These are phyloP conservation scores for Ceratina japonica DNA, from an alignment of 1,140 invertebrate genomes.

Conservation along the genomic window DNA sequence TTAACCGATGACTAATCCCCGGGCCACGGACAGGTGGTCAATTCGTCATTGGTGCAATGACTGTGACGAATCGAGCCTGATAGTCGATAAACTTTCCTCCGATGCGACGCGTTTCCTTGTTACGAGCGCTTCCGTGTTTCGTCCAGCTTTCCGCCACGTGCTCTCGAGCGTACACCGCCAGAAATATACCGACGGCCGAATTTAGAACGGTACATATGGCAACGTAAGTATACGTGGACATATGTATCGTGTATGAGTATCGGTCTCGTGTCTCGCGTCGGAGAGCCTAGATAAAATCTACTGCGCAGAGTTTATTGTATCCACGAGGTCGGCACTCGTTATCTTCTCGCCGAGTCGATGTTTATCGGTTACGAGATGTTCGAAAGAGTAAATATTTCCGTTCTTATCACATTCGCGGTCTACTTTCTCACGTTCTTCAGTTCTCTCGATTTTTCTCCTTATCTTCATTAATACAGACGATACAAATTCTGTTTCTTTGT, in stretches of 20 bases:
- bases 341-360: neutral
- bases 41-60: conserved; percentile 31
- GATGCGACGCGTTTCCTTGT: neutral
- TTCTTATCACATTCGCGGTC: neutral
- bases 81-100: conserved; percentile 9
- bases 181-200: conserved; percentile 23
- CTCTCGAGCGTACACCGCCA: neutral
- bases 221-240: neutral
- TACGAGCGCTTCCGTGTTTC: neutral
- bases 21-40: conserved; percentile 8
- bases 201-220: conserved; percentile 20
- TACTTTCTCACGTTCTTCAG: neutral
- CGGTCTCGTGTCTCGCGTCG: neutral
- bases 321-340: neutral
- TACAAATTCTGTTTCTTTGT: no score
- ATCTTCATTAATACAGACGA: no score
- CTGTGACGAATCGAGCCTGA: conserved; percentile 27
- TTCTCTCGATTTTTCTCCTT: neutral
- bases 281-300: conserved; percentile 23
- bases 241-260: neutral
- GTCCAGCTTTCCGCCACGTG: neutral
- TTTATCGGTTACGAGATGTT: neutral
- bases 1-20: conserved; percentile 31
- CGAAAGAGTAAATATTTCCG: conserved; percentile 25
- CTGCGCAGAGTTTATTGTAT: conserved; percentile 37